Conservation (phyloP, 37 sponge, comb jelly and placozoan genomes). For the Amphimedon queenslandica region DNA sequence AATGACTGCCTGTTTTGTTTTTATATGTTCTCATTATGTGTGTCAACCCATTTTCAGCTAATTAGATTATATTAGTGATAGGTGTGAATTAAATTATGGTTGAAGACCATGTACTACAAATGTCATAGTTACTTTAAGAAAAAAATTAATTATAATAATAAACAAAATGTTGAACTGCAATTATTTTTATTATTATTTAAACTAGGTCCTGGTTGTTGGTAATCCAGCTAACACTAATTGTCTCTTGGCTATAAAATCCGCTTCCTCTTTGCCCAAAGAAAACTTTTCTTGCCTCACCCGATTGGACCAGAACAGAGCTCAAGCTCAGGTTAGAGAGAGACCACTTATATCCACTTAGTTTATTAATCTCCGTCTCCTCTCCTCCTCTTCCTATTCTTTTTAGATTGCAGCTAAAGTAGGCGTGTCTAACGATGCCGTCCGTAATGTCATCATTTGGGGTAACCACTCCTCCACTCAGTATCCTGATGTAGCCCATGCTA, state of each 20-base stretch:
- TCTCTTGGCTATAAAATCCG: constrained; percentile 64
- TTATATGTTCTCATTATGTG: background rate
- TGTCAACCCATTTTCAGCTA: background rate
- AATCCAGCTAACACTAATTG: constrained; percentile 99
- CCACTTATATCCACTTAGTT: background rate
- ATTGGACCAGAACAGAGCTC: constrained; percentile 93
- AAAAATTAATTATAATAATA: background rate
- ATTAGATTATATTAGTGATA: no score
- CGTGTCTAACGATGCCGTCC: constrained; percentile 57
- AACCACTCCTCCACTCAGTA: constrained; percentile 99
- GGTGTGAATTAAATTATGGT: no score
- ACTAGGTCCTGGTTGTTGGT: constrained; percentile 91
- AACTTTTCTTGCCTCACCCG: constrained; percentile 97
- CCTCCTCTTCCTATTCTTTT: no score
- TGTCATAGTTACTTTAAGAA: background rate
- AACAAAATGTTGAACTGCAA: background rate
- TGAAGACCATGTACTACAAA: no score
- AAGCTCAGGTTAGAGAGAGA: constrained; percentile 72
- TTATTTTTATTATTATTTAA: background rate
- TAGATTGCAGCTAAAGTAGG: constrained; percentile 74
- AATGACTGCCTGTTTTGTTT: background rate
- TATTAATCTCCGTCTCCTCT: background rate
- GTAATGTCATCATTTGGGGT: constrained; percentile 97
- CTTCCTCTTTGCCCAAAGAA: constrained; percentile 79
- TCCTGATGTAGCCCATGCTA: constrained; percentile 86